Evolutionary conservation across 2,888 invertebrate species (phyloP).

Genomic region (Polyommatus icarus): DNA sequence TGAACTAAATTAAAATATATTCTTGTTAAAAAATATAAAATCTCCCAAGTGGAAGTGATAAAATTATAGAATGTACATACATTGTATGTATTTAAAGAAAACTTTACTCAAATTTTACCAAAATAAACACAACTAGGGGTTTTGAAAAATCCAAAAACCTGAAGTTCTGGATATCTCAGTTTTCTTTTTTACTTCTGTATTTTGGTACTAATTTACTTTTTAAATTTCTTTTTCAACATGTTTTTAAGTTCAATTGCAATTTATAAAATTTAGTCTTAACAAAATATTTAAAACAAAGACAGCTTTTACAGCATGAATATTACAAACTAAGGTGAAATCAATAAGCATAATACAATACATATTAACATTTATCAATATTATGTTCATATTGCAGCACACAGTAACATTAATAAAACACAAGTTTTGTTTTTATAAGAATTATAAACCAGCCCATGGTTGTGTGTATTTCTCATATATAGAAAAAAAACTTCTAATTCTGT

Average conservation of each 20-base stretch:
- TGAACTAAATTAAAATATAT: conserved; percentile 22
- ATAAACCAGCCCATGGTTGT: conserved; percentile 54
- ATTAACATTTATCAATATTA: conserved; percentile 57
- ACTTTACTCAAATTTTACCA: neutral
- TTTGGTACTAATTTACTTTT: neutral
- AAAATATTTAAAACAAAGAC: conserved; percentile 30
- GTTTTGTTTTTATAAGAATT: conserved; percentile 43
- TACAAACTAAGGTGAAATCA: conserved; percentile 58
- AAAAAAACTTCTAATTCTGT: conserved; percentile 57
- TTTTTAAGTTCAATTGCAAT: conserved; percentile 30
- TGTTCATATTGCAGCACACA: conserved; percentile 71
- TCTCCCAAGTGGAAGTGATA: neutral
- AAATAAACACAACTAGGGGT: neutral
- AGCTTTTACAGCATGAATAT: conserved; percentile 35
- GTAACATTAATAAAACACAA: conserved; percentile 60
- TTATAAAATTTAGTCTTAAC: neutral
- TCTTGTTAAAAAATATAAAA: conserved; percentile 1
- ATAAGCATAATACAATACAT: conserved; percentile 45
- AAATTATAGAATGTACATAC: neutral
- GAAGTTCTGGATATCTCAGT: neutral
- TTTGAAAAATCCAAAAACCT: neutral
- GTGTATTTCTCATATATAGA: conserved; percentile 64
- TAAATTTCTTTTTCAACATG: neutral
- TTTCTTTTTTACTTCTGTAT: neutral
- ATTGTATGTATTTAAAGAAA: neutral